Base-by-base conservation (phyloP, 2,113 vertebrate genomes). In the Tinamus guttatus region DNA sequence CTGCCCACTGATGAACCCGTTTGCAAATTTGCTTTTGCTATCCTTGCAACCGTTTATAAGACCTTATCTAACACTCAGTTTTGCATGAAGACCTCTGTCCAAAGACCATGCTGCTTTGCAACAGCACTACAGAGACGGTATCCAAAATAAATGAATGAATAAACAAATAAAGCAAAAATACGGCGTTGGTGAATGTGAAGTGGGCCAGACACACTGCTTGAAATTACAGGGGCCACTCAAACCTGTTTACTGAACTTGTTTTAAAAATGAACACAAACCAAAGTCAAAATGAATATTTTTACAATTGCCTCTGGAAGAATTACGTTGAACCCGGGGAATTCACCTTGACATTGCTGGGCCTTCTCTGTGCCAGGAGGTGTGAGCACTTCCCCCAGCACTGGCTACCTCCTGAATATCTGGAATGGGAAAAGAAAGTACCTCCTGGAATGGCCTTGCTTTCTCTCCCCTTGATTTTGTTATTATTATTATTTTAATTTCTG, bases 361-460 rank as follows among this genome's bases (percentile, higher is more conserved):
- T 73, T 36, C 18, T 64, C 22, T 43, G 30, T 21, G 54, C 65
- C 45, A 81, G 30, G 56, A 22, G 13, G 25, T 71, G 91, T 71
- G 51, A 84, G 30, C 56, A 49, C 13, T 65, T 78, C 6, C 3
- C 6, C 11, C 0, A 0, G 5, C 6, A 4, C 17, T 38, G 5
- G 14, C 19, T 89, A 84, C 65, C 56, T 25, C 24, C 59, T 62
- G 43, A 6, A 49, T 9, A 43, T n/a, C 47, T 43, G 7, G n/a
- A 88, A 77, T 5, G 12, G 10, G 9, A 81, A 4, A 0, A 6
- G 7, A 74, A 83, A 58, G 5, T 52, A 68, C 21, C 36, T 54
- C 36, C 30, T 69, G 24, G 11, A 73, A n/a, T 34, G 13, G 3
- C 5, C 5, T 60, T 60, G 15, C 21, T 51, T 41, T 62, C 6